Conservation (phyloP, 2,888 invertebrate genomes). For the Tiliacea citrago region DNA sequence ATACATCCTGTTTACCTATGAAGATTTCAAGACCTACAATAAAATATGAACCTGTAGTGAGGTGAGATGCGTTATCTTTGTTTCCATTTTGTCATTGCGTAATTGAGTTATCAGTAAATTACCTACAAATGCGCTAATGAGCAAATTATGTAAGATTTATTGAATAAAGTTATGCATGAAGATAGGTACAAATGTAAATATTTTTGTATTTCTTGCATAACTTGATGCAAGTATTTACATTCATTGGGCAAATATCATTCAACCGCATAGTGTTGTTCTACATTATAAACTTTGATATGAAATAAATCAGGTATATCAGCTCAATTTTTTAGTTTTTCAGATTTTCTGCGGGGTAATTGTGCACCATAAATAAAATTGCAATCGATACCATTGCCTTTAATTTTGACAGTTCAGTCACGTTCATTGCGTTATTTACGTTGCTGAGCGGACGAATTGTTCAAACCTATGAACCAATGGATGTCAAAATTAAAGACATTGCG, state of each 20-base stretch:
- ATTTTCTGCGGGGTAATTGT: too few relatives aligned
- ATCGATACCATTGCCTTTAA: too few relatives aligned
- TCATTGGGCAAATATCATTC: background rate
- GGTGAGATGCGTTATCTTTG: slow-evolving; percentile 28
- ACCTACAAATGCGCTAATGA: slow-evolving; percentile 38
- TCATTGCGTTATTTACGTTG: too few relatives aligned
- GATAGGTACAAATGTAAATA: slow-evolving; percentile 12
- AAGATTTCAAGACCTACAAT: slow-evolving; percentile 22
- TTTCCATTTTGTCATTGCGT: slow-evolving; percentile 34
- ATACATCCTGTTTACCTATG: slow-evolving; percentile 21
- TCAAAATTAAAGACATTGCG: background rate
- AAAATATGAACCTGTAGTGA: slow-evolving; percentile 30
- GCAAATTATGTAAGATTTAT: slow-evolving; percentile 44
- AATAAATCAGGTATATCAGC: background rate
- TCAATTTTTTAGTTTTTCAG: too few relatives aligned
- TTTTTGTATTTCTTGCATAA: slow-evolving; percentile 22
- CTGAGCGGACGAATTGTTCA: too few relatives aligned
- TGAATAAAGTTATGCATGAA: slow-evolving; percentile 10
- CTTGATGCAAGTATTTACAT: background rate
- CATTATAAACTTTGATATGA: background rate
- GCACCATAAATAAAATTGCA: too few relatives aligned
- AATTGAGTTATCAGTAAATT: slow-evolving; percentile 11
- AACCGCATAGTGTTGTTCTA: background rate
- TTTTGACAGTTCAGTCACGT: too few relatives aligned
- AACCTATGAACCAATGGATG: too few relatives aligned